Base-by-base conservation (phyloP, 2,113 vertebrate species). In the Myotis yumanensis region DNA sequence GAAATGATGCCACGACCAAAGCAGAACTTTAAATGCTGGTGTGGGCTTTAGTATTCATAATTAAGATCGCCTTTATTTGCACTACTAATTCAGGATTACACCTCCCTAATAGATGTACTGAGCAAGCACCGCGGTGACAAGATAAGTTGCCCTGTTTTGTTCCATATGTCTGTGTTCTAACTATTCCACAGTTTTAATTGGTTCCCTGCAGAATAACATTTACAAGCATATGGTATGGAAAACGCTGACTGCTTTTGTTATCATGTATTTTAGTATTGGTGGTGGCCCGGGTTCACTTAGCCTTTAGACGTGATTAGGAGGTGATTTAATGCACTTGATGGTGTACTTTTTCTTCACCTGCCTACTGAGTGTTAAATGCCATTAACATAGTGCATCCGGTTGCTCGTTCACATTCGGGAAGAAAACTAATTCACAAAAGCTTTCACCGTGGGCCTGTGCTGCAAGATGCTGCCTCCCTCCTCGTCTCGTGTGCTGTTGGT, bases 101-200 rank as follows among this genome's bases (percentile, higher is more conserved):
- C 96, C 97, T 98, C 97, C 96, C 97, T 97, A 97, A 97, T 98
- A 97, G 64, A 98, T 98, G 97, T 98, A 98, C 98, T 98, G 98
- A 98, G 98, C 98, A 98, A 98, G 98, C 98, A 98, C 80, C 94
- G 89, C 68, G 68, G 97, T 98, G 98, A 98, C 98, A 98, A 98
- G 98, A 98, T 98, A 98, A 98, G 98, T 98, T 99, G 97, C 98
- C 97, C 97, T 98, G 97, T 97, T 98, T 98, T 97, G 96, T 97
- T 98, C 98, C 98, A 98, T 98, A 98, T 99, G 99, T 98, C 98
- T 97, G 90, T 96, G 97, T 96, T 99, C 98, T 99, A 99, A 98
- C 98, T 98, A 98, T 98, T 98, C 98, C 98, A 98, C 99, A 98
- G 97, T 98, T 98, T 98, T 99, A 99, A 99, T 99, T 99, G 99